Conservation (phyloP, 2,888 invertebrate genomes). For the Falcaria lacertinaria region DNA sequence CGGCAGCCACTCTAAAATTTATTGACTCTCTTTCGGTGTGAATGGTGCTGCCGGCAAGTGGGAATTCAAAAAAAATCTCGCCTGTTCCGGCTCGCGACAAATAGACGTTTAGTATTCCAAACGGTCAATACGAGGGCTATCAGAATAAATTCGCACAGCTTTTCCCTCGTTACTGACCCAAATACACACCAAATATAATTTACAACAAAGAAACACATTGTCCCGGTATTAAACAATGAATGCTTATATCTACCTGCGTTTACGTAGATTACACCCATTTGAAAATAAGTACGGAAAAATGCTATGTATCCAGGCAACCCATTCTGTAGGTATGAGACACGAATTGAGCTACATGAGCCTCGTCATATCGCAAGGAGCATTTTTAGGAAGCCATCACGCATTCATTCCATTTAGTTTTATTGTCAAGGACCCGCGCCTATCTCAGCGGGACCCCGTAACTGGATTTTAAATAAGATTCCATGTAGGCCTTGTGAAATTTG, state of each 20-base stretch:
- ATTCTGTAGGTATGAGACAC: slow-evolving; percentile 48
- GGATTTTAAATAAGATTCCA: slow-evolving; percentile 79
- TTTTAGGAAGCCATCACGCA: slow-evolving; percentile 71
- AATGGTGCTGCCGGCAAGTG: slow-evolving; percentile 46
- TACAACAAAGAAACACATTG: slow-evolving; percentile 30
- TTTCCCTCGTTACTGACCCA: slow-evolving; percentile 12
- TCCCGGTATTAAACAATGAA: slow-evolving; percentile 20
- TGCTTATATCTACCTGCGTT: slow-evolving; percentile 27
- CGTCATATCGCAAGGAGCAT: slow-evolving; percentile 64
- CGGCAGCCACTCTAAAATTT: slow-evolving; percentile 67
- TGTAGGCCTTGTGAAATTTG: slow-evolving; percentile 69
- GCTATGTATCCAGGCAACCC: slow-evolving; percentile 56
- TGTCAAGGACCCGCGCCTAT: slow-evolving; percentile 76
- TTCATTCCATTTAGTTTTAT: slow-evolving; percentile 80
- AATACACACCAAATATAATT: slow-evolving; percentile 13
- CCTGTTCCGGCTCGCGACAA: slow-evolving; percentile 37
- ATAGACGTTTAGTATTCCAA: slow-evolving; percentile 46
- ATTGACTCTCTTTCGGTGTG: slow-evolving; percentile 66
- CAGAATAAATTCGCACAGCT: slow-evolving; percentile 21
- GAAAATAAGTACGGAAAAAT: slow-evolving; percentile 38
- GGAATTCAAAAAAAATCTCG: slow-evolving; percentile 45
- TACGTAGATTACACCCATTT: slow-evolving; percentile 44
- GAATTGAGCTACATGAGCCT: slow-evolving; percentile 55
- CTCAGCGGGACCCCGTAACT: slow-evolving; percentile 67
- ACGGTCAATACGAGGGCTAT: slow-evolving; percentile 25